Conservation (phyloP, 2,113 vertebrate species). For the Meleagris gallopavo region DNA sequence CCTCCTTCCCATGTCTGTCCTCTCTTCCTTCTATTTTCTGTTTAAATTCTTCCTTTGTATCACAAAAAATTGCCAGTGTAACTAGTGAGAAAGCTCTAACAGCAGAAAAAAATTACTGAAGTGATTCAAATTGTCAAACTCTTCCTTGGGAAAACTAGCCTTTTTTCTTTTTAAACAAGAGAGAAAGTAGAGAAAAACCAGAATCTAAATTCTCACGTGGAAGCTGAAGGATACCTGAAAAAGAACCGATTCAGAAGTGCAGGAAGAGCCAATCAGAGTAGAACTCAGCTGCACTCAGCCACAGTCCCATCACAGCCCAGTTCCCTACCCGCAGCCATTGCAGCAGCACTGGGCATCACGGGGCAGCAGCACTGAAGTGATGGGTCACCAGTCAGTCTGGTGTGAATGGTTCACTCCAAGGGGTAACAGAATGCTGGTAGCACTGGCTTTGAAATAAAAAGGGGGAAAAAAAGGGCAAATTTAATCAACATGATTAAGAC, state of each 20-base stretch:
- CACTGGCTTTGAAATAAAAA: background rate
- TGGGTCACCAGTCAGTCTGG: background rate
- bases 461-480: background rate
- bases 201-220: background rate
- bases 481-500: background rate
- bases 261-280: background rate
- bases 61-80: background rate
- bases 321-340: background rate
- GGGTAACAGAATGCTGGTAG: background rate
- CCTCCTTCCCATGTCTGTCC: background rate
- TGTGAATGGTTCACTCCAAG: background rate
- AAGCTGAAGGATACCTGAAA: background rate
- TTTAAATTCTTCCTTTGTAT: background rate
- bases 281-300: background rate
- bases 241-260: background rate
- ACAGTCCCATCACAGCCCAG: background rate
- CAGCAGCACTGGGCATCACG: background rate
- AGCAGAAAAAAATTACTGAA: background rate
- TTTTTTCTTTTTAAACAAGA: background rate
- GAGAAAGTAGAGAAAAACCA: background rate
- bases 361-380: accelerated
- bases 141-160: background rate
- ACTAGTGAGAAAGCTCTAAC: background rate
- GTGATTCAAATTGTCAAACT: background rate
- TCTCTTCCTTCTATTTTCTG: background rate